These are phyloP conservation scores for Tamias sibiricus DNA, from an alignment of 2,113 vertebrate species.

Conservation along the genomic window DNA sequence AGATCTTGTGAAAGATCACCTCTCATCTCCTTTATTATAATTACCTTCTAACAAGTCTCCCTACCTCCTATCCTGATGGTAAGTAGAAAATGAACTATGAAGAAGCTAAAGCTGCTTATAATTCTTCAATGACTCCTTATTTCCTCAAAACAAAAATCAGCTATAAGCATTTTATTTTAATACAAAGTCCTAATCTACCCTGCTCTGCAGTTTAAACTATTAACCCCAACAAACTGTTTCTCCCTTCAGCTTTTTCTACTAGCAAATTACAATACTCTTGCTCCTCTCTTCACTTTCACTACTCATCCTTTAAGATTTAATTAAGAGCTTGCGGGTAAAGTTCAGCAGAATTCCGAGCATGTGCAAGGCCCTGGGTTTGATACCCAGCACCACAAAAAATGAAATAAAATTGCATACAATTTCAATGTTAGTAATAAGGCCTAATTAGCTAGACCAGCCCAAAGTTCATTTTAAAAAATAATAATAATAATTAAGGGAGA, in stretches of 20 bases:
- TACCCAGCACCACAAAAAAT: no score
- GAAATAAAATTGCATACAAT: no score
- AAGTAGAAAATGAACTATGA: background rate
- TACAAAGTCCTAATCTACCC: background rate
- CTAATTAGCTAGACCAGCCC: no score
- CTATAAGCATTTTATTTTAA: background rate
- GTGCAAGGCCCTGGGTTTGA: no score
- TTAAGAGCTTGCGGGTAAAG: background rate
- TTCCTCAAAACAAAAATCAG: slow-evolving; percentile 11
- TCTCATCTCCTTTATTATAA: background rate
- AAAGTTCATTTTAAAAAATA: no score
- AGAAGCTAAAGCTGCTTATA: background rate
- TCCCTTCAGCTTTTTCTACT: background rate
- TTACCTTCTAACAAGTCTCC: background rate
- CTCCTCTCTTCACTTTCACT: background rate
- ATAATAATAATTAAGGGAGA: no score
- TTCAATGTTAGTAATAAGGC: no score
- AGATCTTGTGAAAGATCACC: background rate
- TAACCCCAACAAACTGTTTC: background rate
- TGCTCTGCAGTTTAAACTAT: background rate
- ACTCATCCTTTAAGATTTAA: background rate
- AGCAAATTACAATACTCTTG: background rate
- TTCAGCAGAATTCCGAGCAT: no score
- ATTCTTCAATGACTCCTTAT: slow-evolving; percentile 24
- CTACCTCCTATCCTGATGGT: background rate